A percentile compares a stretch with the other conserved stretches of the same genome.
Conservation (phyloP, 2,888 invertebrate species). For the Euphydryas editha region DNA sequence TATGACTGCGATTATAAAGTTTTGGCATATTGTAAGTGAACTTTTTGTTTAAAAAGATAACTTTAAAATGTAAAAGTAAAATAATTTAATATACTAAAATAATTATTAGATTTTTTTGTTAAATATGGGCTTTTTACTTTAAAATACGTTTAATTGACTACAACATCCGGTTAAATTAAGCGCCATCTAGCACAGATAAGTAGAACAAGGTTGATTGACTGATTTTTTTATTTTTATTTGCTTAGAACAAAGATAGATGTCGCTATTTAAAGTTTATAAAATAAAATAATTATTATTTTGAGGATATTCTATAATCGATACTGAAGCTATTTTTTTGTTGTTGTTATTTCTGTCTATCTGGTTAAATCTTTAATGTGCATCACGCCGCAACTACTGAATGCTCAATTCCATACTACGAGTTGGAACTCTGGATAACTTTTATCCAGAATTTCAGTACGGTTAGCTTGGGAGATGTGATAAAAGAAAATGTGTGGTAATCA, state of each 20-base stretch:
- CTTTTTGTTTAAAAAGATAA: not conserved
- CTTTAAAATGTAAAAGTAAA: not conserved
- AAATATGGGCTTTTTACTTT: slow-evolving; percentile 17
- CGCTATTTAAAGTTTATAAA: not conserved
- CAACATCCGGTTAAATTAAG: slow-evolving; percentile 44
- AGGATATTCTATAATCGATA: no score
- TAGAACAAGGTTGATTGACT: not conserved
- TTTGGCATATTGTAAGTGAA: not conserved
- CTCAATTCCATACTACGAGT: no score
- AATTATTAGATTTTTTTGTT: not conserved
- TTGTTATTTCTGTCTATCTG: no score
- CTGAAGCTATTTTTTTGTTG: no score
- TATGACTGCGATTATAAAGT: slow-evolving; percentile 68
- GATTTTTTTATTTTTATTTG: not conserved
- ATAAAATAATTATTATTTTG: no score
- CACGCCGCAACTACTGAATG: no score
- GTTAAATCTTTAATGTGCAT: no score
- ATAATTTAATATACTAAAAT: not conserved
- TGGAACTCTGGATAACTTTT: no score
- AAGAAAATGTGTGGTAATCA: no score
- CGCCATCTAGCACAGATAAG: slow-evolving; percentile 46
- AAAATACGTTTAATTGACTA: slow-evolving; percentile 27
- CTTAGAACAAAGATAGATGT: slow-evolving; percentile 8
- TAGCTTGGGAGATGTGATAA: no score
- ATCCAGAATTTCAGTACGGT: no score